Conservation (phyloP, 2,113 vertebrate genomes). For the Hemichromis elongatus region DNA sequence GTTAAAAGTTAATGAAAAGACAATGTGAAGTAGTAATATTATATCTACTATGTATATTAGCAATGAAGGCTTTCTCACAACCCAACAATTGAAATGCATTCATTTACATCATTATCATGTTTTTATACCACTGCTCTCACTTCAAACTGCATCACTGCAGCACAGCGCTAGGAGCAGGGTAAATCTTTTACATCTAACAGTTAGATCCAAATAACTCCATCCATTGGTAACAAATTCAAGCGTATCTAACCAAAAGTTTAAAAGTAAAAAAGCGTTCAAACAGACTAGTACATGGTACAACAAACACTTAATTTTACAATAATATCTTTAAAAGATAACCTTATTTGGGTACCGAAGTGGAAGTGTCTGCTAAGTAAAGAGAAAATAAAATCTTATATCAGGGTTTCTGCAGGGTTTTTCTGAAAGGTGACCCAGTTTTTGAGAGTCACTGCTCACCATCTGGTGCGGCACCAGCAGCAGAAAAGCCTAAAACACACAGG, state of each 20-base stretch:
- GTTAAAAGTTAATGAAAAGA: background rate
- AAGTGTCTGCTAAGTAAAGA: background rate
- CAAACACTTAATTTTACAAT: background rate
- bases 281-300: background rate
- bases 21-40: background rate
- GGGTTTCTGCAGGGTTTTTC: background rate
- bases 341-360: background rate
- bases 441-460: background rate
- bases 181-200: background rate
- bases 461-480: slow-evolving; percentile 6
- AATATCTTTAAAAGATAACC: background rate
- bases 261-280: background rate
- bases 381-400: background rate
- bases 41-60: background rate
- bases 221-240: background rate
- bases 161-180: background rate
- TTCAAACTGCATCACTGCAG: background rate
- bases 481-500: background rate
- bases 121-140: background rate
- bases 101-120: background rate
- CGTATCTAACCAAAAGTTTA: background rate
- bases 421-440: slow-evolving; percentile 38
- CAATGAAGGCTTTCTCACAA: background rate
- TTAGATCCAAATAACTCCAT: background rate
- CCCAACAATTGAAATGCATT: background rate